Conservation (phyloP, 2,888 invertebrate genomes). For the Chelonus formosanus region DNA sequence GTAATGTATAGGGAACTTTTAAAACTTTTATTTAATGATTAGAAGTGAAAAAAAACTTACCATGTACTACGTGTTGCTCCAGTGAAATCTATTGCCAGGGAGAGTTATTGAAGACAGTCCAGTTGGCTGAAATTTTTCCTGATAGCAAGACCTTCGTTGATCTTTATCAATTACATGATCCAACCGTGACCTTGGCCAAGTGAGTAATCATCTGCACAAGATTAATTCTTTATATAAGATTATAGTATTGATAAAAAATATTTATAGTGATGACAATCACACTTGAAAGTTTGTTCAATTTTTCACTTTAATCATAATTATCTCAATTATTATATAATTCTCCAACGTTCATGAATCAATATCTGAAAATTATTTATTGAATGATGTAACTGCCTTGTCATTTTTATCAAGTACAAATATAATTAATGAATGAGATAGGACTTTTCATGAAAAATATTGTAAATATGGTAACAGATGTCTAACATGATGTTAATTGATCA, state of each 20-base stretch:
- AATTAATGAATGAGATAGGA: no score
- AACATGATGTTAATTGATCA: no score
- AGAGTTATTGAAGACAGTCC: conserved; percentile 54
- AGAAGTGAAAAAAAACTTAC: conserved; percentile 1
- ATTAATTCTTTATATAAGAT: not conserved
- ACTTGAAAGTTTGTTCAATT: conserved; percentile 2
- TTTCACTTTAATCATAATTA: not conserved
- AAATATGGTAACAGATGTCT: no score
- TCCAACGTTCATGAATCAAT: no score
- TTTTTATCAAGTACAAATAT: no score
- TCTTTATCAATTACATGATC: conserved; percentile 54
- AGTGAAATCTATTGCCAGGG: conserved; percentile 59
- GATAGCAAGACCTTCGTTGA: conserved; percentile 63
- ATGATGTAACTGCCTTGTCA: no score
- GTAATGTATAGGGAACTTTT: no score
- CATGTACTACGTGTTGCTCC: conserved; percentile 41
- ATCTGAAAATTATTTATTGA: no score
- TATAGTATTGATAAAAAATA: not conserved
- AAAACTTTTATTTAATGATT: no score
- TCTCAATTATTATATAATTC: no score
- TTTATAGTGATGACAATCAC: not conserved
- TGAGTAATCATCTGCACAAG: conserved; percentile 45
- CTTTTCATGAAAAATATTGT: no score
- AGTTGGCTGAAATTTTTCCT: conserved; percentile 50
- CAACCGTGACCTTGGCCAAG: conserved; percentile 55